Percentiles rank a stretch among this genome's conserved stretches.
Evolutionary conservation across 2,888 invertebrate species (phyloP).

Genomic region (Scelioninae gen. 1): DNA sequence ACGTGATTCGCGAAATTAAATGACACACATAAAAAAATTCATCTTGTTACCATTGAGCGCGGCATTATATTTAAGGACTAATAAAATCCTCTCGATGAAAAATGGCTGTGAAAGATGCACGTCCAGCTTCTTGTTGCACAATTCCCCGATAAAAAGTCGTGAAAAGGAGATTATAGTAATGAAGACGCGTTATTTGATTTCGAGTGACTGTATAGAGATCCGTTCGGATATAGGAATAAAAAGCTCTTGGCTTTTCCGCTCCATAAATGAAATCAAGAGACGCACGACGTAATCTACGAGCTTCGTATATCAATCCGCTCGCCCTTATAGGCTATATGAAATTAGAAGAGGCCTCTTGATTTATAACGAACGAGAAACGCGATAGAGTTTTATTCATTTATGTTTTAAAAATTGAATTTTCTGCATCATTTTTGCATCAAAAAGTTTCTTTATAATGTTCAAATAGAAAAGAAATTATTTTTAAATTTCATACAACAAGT

Average conservation of each 20-base stretch:
- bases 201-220: slow-evolving; percentile 30
- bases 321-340: slow-evolving; percentile 44
- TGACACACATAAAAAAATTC: slow-evolving; percentile 39
- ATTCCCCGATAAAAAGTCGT: slow-evolving; percentile 52
- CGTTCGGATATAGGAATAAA: slow-evolving; percentile 48
- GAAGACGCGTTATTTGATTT: slow-evolving; percentile 65
- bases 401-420: slow-evolving; percentile 27
- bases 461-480: neutral
- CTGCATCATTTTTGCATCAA: neutral
- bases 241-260: slow-evolving; percentile 53
- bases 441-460: neutral
- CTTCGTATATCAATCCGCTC: slow-evolving; percentile 53
- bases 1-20: slow-evolving; percentile 30
- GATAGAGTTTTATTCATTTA: slow-evolving; percentile 31
- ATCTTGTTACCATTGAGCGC: slow-evolving; percentile 16
- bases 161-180: slow-evolving; percentile 58
- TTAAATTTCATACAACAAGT: too few relatives aligned
- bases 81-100: slow-evolving; percentile 50
- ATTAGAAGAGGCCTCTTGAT: slow-evolving; percentile 61
- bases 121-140: slow-evolving; percentile 49
- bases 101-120: slow-evolving; percentile 24
- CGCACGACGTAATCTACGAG: slow-evolving; percentile 48
- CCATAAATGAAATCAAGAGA: slow-evolving; percentile 61
- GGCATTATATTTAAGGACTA: slow-evolving; percentile 33
- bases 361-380: slow-evolving; percentile 36